These are phyloP conservation scores for Cephus pulcher DNA, from an alignment of 2,888 invertebrate genomes.

Conservation along the genomic window DNA sequence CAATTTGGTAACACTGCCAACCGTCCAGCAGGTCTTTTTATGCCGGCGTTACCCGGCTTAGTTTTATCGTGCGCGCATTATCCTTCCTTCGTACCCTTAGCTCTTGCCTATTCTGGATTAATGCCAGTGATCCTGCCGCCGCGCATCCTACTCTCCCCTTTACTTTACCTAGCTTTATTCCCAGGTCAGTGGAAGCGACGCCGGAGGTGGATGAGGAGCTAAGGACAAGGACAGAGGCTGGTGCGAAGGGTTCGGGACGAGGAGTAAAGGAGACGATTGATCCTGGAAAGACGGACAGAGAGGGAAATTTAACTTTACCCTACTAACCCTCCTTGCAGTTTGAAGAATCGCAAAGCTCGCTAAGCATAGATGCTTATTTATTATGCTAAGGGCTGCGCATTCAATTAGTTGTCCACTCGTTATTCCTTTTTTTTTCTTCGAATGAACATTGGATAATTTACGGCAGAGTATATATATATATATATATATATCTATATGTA, in stretches of 20 bases:
- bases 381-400: background rate
- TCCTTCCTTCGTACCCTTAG: constrained; percentile 38
- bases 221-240: background rate
- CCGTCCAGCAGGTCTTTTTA: constrained; percentile 52
- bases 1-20: constrained; percentile 61
- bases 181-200: background rate
- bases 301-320: too few species aligned
- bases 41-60: constrained; percentile 58
- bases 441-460: too few species aligned
- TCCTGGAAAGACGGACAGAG: background rate
- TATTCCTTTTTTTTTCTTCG: too few species aligned
- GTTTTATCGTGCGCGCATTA: constrained; percentile 60
- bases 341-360: background rate
- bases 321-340: background rate
- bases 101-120: constrained; percentile 59
- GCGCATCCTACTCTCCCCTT: background rate
- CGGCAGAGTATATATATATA: too few species aligned
- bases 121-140: constrained; percentile 44
- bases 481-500: too few species aligned
- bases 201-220: background rate
- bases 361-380: background rate
- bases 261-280: background rate
- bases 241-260: background rate
- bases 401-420: background rate
- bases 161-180: background rate